These are phyloP conservation scores for Papilio polytes DNA, from an alignment of 1,140 invertebrate species.

Conservation along the genomic window DNA sequence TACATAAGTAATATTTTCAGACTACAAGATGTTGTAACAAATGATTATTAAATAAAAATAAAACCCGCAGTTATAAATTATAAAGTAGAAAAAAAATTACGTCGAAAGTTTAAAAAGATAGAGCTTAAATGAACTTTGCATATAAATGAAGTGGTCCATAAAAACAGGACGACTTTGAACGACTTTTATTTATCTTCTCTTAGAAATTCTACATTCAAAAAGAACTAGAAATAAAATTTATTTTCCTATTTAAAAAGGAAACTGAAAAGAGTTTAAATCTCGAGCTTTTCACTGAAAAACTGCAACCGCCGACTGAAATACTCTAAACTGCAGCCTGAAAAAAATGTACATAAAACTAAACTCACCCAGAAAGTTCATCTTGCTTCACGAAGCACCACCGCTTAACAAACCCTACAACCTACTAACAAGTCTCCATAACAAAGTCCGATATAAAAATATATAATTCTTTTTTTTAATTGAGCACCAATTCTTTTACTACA, in stretches of 20 bases:
- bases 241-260: neutral
- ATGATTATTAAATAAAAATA: neutral
- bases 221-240: neutral
- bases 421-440: constrained; percentile 67
- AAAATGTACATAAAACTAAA: constrained; percentile 38
- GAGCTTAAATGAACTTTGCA: neutral
- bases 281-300: constrained; percentile 9
- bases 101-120: neutral
- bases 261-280: neutral
- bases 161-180: constrained; percentile 5
- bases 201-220: neutral
- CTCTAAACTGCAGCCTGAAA: constrained; percentile 28
- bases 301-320: constrained; percentile 31
- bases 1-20: neutral
- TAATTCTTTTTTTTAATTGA: constrained; percentile 66
- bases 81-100: neutral
- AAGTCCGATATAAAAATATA: constrained; percentile 76
- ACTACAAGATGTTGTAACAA: too few relatives aligned
- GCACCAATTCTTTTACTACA: constrained; percentile 74
- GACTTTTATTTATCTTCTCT: neutral
- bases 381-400: constrained; percentile 56
- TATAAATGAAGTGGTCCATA: constrained; percentile 1
- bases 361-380: constrained; percentile 80
- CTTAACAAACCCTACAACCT: constrained; percentile 64
- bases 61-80: neutral